phyloP scores from a whole-genome alignment of 2,797 vertebrate genomes.

The Muraenolepis orangiensis region DNA sequence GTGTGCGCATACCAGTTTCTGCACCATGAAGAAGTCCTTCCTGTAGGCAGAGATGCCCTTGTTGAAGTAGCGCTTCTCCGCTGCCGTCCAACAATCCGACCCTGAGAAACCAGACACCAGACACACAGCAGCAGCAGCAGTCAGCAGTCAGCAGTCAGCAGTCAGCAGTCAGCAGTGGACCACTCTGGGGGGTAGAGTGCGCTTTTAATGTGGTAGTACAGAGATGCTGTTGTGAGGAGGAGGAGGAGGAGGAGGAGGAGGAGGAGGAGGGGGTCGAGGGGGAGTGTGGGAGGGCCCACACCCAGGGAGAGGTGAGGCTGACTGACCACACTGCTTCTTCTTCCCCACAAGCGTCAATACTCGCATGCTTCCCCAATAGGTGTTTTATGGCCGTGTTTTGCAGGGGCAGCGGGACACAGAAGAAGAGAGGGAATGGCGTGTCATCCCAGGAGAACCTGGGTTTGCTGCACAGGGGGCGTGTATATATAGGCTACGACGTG shows the following conservation, averaged over 20 bases:
- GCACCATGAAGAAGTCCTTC: conserved; percentile 97
- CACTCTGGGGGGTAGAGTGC: neutral
- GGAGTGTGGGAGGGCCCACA: no score
- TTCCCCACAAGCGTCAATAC: neutral
- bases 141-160: no score
- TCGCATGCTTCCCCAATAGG: neutral
- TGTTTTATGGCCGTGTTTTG: neutral
- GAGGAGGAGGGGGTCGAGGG: no score
- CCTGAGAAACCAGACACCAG: conserved; percentile 71
- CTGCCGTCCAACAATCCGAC: conserved; percentile 89
- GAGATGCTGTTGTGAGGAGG: neutral
- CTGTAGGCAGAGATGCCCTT: conserved; percentile 94
- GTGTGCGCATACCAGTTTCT: conserved; percentile 83
- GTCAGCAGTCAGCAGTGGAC: neutral
- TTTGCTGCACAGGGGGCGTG: neutral
- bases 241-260: no score
- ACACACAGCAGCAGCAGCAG: neutral
- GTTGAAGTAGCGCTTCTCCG: conserved; percentile 92
- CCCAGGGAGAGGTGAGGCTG: neutral
- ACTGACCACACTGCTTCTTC: neutral
- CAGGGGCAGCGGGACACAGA: neutral
- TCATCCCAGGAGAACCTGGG: neutral
- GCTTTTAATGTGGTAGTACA: neutral
- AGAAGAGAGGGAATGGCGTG: neutral
- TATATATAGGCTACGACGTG: neutral